These are phyloP conservation scores for Mamestra brassicae DNA, from an alignment of 2,888 invertebrate genomes.

Conservation along the genomic window DNA sequence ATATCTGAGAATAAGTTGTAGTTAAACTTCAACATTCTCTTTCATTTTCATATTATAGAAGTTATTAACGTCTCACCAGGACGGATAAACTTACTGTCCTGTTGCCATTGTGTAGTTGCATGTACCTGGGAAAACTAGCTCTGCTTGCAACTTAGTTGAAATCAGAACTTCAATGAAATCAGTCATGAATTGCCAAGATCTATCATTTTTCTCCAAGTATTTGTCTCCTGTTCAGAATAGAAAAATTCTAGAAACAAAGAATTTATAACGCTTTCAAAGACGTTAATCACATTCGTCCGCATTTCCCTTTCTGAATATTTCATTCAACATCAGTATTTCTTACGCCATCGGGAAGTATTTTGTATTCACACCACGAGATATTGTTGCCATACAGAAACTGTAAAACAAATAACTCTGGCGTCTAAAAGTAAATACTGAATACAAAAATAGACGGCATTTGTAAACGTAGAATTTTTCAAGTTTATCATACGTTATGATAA, in stretches of 20 bases:
- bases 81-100: not conserved
- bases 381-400: conserved; percentile 35
- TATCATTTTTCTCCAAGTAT: not conserved
- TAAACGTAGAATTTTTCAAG: conserved; percentile 62
- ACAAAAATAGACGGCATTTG: conserved; percentile 59
- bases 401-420: conserved; percentile 50
- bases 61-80: too few species aligned
- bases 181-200: not conserved
- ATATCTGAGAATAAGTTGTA: not conserved
- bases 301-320: conserved; percentile 20
- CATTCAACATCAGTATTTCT: conserved; percentile 1
- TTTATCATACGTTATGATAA: conserved; percentile 63
- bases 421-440: conserved; percentile 53
- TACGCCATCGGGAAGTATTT: conserved; percentile 27
- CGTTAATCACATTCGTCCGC: conserved; percentile 14
- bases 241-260: not conserved
- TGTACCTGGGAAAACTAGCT: not conserved
- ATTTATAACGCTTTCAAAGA: not conserved
- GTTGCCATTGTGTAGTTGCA: not conserved
- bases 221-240: not conserved
- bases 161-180: not conserved
- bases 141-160: not conserved
- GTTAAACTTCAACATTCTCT: not conserved
- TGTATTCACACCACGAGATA: conserved; percentile 19
- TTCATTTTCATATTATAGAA: not conserved